Conservation (phyloP, 2,113 vertebrate genomes). For the Cyprinus carpio region DNA sequence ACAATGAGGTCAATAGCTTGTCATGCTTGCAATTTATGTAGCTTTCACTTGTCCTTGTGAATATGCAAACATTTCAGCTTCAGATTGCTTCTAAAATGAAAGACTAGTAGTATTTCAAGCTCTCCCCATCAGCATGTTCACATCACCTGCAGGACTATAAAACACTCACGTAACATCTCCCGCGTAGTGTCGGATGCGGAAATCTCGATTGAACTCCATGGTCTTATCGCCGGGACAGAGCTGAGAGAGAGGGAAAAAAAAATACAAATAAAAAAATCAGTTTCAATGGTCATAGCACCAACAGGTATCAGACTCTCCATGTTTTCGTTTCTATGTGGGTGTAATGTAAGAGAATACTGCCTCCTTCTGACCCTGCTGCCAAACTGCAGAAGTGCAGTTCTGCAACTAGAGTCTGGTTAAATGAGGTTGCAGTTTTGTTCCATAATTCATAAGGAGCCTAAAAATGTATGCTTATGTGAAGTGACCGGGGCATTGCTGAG, state of each 20-base stretch:
- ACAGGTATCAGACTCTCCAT: not conserved
- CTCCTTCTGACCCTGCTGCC: slow-evolving; percentile 56
- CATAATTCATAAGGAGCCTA: not conserved
- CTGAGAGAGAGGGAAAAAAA: slow-evolving; percentile 63
- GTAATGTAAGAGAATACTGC: slow-evolving; percentile 52
- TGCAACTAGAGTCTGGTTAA: not conserved
- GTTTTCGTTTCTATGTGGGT: not conserved
- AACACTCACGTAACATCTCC: slow-evolving; percentile 88
- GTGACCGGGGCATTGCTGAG: not conserved
- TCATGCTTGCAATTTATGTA: not conserved
- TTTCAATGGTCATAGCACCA: not conserved
- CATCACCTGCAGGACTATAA: not conserved
- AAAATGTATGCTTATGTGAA: not conserved
- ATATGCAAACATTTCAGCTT: not conserved
- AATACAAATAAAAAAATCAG: not conserved
- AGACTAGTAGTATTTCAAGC: not conserved
- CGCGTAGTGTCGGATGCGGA: slow-evolving; percentile 90
- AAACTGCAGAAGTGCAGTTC: slow-evolving; percentile 50
- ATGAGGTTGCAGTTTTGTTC: not conserved
- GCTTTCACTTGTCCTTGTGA: not conserved
- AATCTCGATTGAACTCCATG: slow-evolving; percentile 91
- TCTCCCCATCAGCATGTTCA: not conserved
- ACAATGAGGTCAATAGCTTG: not conserved
- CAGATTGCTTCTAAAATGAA: not conserved
- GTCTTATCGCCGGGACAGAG: slow-evolving; percentile 85